Evolutionary conservation across 2,797 vertebrate genomes (phyloP).

Genomic region (Parotocinclus haroldoi): DNA sequence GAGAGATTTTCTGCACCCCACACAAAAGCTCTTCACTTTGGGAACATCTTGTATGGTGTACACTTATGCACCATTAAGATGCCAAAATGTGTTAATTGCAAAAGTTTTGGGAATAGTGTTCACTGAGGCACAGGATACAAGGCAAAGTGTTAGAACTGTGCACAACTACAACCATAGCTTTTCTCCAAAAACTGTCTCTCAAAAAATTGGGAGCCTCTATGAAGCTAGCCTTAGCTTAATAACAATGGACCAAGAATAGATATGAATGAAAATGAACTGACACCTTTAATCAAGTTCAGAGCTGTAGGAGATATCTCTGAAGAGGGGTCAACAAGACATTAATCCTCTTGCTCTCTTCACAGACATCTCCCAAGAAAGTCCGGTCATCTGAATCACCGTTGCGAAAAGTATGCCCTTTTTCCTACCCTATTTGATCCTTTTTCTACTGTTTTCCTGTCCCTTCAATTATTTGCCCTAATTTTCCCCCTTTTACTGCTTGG

Average conservation of each 20-base stretch:
- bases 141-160: constrained; percentile 19
- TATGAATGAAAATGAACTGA: constrained; percentile 10
- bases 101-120: too few relatives aligned
- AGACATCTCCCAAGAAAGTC: constrained; percentile 84
- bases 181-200: neutral
- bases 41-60: too few relatives aligned
- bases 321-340: constrained; percentile 76
- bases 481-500: constrained; percentile 43
- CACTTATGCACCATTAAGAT: too few relatives aligned
- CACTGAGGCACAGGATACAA: constrained; percentile 18
- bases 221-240: too few relatives aligned
- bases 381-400: constrained; percentile 77
- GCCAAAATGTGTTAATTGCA: too few relatives aligned
- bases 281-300: constrained; percentile 43
- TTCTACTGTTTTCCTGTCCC: constrained; percentile 19
- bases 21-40: too few relatives aligned
- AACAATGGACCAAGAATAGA: neutral
- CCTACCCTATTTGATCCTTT: constrained; percentile 63
- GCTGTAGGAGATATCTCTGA: constrained; percentile 81
- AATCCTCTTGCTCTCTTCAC: constrained; percentile 83
- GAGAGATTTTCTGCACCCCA: too few relatives aligned
- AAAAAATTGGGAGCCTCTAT: constrained; percentile 21
- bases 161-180: constrained; percentile 1
- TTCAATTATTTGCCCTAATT: constrained; percentile 13
- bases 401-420: constrained; percentile 78